phyloP scores from a whole-genome alignment of 2,797 vertebrate species.

The Artibeus jamaicensis region DNA sequence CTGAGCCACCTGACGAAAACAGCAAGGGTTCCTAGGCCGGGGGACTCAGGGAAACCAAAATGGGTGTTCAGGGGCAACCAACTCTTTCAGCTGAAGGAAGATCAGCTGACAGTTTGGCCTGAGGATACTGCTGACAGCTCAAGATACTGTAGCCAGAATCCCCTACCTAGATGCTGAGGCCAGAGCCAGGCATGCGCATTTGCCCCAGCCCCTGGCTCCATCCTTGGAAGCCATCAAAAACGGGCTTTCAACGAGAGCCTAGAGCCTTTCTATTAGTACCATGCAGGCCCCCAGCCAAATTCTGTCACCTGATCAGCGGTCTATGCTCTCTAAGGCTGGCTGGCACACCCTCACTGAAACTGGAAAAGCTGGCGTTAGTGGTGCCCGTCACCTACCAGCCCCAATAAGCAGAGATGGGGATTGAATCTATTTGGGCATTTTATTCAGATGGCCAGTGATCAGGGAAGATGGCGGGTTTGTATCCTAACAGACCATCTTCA shows the following conservation, averaged over 20 bases:
- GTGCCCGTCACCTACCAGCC: no score
- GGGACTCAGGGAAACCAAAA: not conserved
- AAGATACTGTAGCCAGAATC: not conserved
- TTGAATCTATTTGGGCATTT: no score
- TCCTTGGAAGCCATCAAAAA: not conserved
- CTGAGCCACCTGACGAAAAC: not conserved
- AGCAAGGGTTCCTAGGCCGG: not conserved
- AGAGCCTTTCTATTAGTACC: not conserved
- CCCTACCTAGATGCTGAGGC: not conserved
- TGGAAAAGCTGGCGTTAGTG: no score
- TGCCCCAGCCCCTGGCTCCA: not conserved
- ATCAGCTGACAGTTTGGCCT: not conserved
- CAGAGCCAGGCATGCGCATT: not conserved
- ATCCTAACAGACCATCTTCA: no score
- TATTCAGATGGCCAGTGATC: no score
- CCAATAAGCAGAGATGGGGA: no score
- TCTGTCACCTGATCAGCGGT: not conserved
- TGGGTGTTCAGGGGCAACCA: not conserved
- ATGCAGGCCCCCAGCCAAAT: not conserved
- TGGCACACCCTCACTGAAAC: no score
- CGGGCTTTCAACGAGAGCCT: not conserved
- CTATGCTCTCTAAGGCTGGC: not conserved
- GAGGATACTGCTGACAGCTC: not conserved
- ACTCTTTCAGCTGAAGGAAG: not conserved
- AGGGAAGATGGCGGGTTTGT: no score